Percentiles rank a stretch among this genome's conserved stretches.
Evolutionary conservation across 2,113 vertebrate genomes (phyloP).

Genomic region (Festucalex cinctus): DNA sequence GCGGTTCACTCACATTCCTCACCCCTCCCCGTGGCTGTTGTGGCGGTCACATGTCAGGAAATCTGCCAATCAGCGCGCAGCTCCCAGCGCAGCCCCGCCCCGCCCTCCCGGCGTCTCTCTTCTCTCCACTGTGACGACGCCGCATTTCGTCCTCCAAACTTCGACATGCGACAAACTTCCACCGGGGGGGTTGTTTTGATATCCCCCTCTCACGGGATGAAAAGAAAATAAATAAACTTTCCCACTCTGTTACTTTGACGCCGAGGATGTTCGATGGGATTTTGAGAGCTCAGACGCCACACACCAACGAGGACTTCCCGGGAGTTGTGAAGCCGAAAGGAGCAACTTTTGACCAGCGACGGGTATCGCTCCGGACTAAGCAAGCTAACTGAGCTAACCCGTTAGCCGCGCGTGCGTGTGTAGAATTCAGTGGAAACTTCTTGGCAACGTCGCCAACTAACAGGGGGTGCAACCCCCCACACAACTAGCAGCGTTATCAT

Average conservation of each 20-base stretch:
- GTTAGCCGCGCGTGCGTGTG: conserved; percentile 30
- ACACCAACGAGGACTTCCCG: neutral
- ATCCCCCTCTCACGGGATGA: neutral
- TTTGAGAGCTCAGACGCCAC: neutral
- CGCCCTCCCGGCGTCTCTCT: conserved; percentile 16
- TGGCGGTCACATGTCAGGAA: conserved; percentile 38
- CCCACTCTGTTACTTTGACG: neutral
- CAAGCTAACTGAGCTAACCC: conserved; percentile 39
- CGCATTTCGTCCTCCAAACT: conserved; percentile 37
- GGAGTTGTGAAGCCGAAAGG: conserved; percentile 24
- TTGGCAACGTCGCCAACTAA: neutral
- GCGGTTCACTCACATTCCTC: conserved; percentile 60
- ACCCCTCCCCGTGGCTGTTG: conserved; percentile 15
- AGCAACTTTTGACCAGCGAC: conserved; percentile 46
- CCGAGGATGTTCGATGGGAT: neutral
- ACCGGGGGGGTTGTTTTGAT: conserved; percentile 5
- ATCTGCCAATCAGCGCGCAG: conserved; percentile 55
- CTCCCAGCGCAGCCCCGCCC: conserved; percentile 3
- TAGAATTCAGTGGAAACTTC: conserved; percentile 21
- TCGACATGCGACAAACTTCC: conserved; percentile 21
- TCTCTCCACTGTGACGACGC: conserved; percentile 3
- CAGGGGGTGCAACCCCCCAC: neutral
- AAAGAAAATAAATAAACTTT: conserved; percentile 7
- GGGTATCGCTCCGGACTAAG: neutral
- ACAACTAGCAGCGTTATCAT: neutral